Evolutionary conservation across 2,888 invertebrate species (phyloP).

Genomic region (Tricholauxania praeusta): DNA sequence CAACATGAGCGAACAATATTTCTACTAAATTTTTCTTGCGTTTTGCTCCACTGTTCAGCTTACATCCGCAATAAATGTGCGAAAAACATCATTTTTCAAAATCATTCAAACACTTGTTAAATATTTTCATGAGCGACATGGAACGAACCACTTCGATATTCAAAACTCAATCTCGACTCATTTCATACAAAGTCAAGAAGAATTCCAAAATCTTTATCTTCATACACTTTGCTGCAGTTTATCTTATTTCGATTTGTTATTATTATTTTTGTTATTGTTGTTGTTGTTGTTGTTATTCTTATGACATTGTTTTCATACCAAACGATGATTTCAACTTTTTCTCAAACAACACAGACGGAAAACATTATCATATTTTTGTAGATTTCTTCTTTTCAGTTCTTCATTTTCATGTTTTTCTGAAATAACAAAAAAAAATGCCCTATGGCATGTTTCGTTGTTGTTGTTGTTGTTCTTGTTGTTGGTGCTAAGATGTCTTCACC

Average conservation of each 20-base stretch:
- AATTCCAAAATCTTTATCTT: not conserved
- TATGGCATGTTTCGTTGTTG: constrained; percentile 27
- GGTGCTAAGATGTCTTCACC: constrained; percentile 33
- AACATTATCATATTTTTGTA: no score
- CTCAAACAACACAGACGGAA: no score
- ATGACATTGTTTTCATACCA: constrained; percentile 16
- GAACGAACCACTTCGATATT: not conserved
- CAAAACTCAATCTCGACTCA: not conserved
- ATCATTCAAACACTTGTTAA: constrained; percentile 66
- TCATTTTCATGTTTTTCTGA: not conserved
- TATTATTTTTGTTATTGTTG: constrained; percentile 4
- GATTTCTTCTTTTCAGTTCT: no score
- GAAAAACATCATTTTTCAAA: constrained; percentile 64
- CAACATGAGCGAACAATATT: no score
- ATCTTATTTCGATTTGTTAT: constrained; percentile 15
- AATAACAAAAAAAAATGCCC: not conserved
- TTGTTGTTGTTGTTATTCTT: constrained; percentile 3
- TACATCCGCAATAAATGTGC: constrained; percentile 35
- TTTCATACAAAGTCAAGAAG: not conserved
- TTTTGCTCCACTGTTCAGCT: constrained; percentile 35
- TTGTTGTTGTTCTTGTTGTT: constrained; percentile 17
- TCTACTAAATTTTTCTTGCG: no score
- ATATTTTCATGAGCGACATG: constrained; percentile 57
- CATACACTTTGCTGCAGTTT: constrained; percentile 6
- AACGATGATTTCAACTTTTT: constrained; percentile 2